A percentile compares a stretch with the other conserved stretches of the same genome.
Evolutionary conservation across 92 coral and sea anemone species (phyloP).

Genomic region (Montipora capitata): DNA sequence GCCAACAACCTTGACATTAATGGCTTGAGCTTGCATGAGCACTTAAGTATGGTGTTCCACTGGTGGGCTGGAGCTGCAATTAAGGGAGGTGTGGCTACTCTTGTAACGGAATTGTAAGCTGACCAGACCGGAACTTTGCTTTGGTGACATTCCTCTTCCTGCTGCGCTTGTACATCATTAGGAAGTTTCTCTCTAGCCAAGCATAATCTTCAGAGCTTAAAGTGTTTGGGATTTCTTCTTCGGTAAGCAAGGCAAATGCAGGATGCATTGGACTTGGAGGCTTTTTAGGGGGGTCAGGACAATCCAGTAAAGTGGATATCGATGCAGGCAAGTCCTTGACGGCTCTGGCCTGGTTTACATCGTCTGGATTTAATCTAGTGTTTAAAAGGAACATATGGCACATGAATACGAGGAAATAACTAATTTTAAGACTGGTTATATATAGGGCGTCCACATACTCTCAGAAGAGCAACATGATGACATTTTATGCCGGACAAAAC

Average conservation of each 20-base stretch:
- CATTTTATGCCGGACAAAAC: not conserved
- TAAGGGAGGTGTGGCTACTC: constrained; percentile 64
- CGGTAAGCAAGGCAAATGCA: constrained; percentile 41
- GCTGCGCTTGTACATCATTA: constrained; percentile 36
- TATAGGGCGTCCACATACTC: constrained; percentile 15
- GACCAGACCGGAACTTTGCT: constrained; percentile 83
- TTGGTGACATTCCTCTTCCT: constrained; percentile 31
- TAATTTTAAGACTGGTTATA: constrained; percentile 8
- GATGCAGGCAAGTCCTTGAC: constrained; percentile 59
- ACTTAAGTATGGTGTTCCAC: constrained; percentile 74
- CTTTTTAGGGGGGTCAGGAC: constrained; percentile 65
- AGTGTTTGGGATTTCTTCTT: constrained; percentile 52
- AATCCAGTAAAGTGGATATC: constrained; percentile 32
- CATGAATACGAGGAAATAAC: constrained; percentile 18
- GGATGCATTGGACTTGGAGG: constrained; percentile 61
- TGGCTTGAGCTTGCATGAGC: constrained; percentile 70
- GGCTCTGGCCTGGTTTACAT: constrained; percentile 41
- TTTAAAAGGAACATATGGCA: not conserved
- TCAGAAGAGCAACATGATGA: not conserved
- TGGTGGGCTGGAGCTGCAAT: constrained; percentile 81
- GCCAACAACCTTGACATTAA: constrained; percentile 57
- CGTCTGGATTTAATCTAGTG: constrained; percentile 11
- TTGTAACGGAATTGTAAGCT: constrained; percentile 73
- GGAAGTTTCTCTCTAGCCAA: constrained; percentile 56
- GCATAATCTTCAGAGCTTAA: constrained; percentile 65